A percentile compares a stretch with the other conserved stretches of the same genome.
Evolutionary conservation across 2,797 vertebrate species (phyloP).

Genomic region (Pitangus sulphuratus): DNA sequence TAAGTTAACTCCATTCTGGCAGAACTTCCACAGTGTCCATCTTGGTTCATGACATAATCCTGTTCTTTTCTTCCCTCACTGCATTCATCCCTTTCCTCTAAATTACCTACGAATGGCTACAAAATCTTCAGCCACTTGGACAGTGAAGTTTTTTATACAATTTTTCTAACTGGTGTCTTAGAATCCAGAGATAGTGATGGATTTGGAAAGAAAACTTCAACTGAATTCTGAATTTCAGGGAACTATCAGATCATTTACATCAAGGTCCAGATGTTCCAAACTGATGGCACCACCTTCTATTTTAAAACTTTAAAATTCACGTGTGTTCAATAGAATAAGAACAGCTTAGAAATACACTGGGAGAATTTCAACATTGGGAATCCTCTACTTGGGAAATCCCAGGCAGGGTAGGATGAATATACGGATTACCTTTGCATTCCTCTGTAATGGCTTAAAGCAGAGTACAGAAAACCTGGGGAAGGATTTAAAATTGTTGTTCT

Average conservation of each 20-base stretch:
- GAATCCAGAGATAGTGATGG: accelerated
- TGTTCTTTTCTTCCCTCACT: background rate
- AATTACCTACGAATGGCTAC: background rate
- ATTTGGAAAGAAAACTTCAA: background rate
- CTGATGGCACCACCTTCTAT: background rate
- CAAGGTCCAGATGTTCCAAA: background rate
- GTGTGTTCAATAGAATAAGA: background rate
- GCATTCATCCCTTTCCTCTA: background rate
- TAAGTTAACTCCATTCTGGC: background rate
- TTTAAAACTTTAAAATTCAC: background rate
- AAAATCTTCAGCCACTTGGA: background rate
- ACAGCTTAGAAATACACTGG: background rate
- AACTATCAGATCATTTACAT: background rate
- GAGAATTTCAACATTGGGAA: background rate
- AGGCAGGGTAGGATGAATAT: background rate
- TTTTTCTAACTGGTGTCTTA: background rate
- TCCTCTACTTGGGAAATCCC: background rate
- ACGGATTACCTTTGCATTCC: background rate
- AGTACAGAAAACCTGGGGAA: background rate
- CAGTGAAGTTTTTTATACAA: background rate
- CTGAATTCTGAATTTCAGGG: background rate
- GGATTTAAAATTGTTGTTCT: background rate
- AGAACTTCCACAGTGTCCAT: background rate
- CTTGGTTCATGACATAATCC: background rate
- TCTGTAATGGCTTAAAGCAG: background rate